phyloP scores from a whole-genome alignment of 2,797 vertebrate species.

The Dendrocincla fuliginosa region DNA sequence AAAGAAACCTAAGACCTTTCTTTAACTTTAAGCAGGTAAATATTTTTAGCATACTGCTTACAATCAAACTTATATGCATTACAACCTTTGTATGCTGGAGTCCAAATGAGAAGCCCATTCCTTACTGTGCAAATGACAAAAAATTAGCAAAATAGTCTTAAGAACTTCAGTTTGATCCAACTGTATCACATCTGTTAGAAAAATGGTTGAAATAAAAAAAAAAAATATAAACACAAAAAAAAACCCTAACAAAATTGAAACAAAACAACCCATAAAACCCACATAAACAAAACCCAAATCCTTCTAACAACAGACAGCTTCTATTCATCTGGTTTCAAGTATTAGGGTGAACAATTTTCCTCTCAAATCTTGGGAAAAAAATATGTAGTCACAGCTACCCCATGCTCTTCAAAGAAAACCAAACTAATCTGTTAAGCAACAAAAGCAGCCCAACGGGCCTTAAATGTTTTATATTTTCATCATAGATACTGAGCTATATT shows the following conservation, averaged over 20 bases:
- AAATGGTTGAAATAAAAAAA: not conserved
- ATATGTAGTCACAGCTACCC: not conserved
- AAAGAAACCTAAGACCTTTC: not conserved
- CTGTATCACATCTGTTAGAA: not conserved
- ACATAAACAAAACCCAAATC: fast-evolving
- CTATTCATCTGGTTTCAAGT: not conserved
- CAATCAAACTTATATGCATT: not conserved
- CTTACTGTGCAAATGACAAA: not conserved
- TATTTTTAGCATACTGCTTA: not conserved
- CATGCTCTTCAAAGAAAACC: not conserved
- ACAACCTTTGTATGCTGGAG: not conserved
- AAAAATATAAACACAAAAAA: not conserved
- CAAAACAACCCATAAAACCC: not conserved
- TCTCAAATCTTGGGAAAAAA: not conserved
- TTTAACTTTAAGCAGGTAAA: not conserved
- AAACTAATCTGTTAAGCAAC: not conserved
- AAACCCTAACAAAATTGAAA: not conserved
- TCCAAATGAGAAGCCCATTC: not conserved
- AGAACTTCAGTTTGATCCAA: not conserved
- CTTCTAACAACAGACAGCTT: not conserved
- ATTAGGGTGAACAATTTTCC: not conserved
- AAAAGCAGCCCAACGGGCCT: not conserved
- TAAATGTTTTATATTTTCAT: not conserved
- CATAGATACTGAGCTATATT: not conserved
- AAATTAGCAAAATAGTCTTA: not conserved